phyloP scores from a whole-genome alignment of 35 echinoderm and acorn worm species.

The Antedon bifida region DNA sequence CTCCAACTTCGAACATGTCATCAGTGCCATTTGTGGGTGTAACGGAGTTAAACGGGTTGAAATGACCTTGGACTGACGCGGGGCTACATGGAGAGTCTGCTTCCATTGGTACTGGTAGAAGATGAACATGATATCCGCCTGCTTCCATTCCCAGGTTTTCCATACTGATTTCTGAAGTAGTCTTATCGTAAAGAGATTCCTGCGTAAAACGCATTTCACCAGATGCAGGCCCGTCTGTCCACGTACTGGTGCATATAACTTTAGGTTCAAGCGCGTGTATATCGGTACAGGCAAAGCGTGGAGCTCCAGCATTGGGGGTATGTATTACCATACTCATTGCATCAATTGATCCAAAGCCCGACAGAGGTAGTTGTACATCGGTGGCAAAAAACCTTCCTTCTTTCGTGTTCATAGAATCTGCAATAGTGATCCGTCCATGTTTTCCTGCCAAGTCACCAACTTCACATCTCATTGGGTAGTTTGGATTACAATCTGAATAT shows the following conservation, averaged over 20 bases:
- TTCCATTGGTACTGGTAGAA: slow-evolving; percentile 53
- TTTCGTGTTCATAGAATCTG: slow-evolving; percentile 21
- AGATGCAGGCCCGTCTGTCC: slow-evolving; percentile 35
- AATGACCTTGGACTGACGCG: slow-evolving; percentile 48
- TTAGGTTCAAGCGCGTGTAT: slow-evolving; percentile 27
- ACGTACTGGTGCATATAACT: slow-evolving; percentile 12
- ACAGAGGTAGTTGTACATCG: slow-evolving; percentile 60
- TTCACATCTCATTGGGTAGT: slow-evolving; percentile 65
- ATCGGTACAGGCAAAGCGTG: slow-evolving; percentile 42
- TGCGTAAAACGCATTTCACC: slow-evolving; percentile 42
- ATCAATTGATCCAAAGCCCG: slow-evolving; percentile 35
- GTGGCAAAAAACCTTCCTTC: slow-evolving; percentile 71
- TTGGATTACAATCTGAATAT: slow-evolving; percentile 36
- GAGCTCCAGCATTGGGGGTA: slow-evolving; percentile 18
- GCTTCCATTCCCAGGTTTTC: slow-evolving; percentile 25
- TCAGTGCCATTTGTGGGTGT: slow-evolving; percentile 35
- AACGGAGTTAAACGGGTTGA: slow-evolving; percentile 71
- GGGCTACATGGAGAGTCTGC: slow-evolving; percentile 23
- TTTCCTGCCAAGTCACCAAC: slow-evolving; percentile 69
- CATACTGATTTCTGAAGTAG: slow-evolving; percentile 20
- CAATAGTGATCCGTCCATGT: slow-evolving; percentile 36
- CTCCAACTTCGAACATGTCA: slow-evolving; percentile 83
- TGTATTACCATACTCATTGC: slow-evolving; percentile 69
- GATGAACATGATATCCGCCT: slow-evolving; percentile 74
- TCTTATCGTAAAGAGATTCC: slow-evolving; percentile 24